Evolutionary conservation across 2,888 invertebrate genomes (phyloP).

Genomic region (Clitarchus hookeri): DNA sequence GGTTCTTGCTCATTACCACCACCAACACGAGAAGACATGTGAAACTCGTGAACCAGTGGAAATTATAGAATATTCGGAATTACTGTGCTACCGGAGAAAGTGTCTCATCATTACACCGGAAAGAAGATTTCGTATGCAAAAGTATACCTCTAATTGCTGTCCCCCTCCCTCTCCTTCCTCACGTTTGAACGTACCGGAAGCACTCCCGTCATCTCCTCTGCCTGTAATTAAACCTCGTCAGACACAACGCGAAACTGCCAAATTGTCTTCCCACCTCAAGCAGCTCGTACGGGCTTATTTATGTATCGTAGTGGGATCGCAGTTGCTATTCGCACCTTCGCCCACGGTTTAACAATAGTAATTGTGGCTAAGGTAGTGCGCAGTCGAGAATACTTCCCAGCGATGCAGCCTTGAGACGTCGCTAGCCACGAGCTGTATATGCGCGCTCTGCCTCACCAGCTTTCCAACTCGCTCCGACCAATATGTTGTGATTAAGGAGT

Average conservation of each 20-base stretch:
- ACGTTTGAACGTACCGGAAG: not conserved
- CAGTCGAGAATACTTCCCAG: too few species aligned
- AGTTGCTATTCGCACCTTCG: too few species aligned
- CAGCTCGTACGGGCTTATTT: not conserved
- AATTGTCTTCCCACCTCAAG: not conserved
- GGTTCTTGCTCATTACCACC: too few species aligned
- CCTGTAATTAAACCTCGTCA: not conserved
- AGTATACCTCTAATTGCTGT: not conserved
- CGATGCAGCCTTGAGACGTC: too few species aligned
- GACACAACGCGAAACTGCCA: not conserved
- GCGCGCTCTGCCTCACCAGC: too few species aligned
- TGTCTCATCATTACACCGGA: not conserved
- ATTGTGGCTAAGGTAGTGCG: too few species aligned
- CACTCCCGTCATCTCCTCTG: not conserved
- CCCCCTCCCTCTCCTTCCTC: not conserved
- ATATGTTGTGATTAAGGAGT: too few species aligned
- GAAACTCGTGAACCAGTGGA: not conserved
- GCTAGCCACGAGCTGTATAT: too few species aligned
- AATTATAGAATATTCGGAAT: not conserved
- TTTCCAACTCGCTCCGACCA: too few species aligned
- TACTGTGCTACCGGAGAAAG: not conserved
- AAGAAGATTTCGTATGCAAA: not conserved
- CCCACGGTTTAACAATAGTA: too few species aligned
- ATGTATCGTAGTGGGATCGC: too few species aligned
- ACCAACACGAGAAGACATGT: not conserved